phyloP scores from a whole-genome alignment of 2,113 vertebrate genomes.

The Arvicanthis niloticus region DNA sequence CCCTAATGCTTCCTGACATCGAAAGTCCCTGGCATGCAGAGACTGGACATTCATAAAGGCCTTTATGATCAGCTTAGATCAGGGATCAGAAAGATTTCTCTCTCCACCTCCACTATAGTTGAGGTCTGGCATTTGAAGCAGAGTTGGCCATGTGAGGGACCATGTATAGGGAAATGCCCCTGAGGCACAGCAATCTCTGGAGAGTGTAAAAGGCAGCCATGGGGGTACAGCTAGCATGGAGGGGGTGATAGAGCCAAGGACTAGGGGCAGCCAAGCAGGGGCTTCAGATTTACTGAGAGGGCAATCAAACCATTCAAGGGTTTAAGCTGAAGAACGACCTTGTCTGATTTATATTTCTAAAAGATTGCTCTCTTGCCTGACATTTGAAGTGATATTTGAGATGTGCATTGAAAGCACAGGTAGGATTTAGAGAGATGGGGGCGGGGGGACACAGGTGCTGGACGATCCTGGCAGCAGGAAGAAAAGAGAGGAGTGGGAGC shows the following conservation, averaged over 20 bases:
- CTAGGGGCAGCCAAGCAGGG: rapidly evolving
- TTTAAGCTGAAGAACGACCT: neutral
- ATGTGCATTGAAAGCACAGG: conserved; percentile 38
- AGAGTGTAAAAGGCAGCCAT: neutral
- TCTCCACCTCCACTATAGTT: neutral
- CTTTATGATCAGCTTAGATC: neutral
- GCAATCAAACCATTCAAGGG: neutral
- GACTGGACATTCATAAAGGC: rapidly evolving
- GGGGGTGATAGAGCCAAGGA: neutral
- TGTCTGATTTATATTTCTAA: conserved; percentile 18
- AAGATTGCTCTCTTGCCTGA: conserved; percentile 58
- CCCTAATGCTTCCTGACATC: neutral
- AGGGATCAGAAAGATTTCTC: too few species aligned
- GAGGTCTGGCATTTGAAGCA: rapidly evolving
- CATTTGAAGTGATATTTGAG: conserved; percentile 72
- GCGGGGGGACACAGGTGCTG: rapidly evolving
- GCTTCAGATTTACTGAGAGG: neutral
- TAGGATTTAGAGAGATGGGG: conserved; percentile 5
- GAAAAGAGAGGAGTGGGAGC: neutral
- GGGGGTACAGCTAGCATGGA: neutral
- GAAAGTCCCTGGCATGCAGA: neutral
- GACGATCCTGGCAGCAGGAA: rapidly evolving
- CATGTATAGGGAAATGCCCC: neutral
- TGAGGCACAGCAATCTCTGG: neutral
- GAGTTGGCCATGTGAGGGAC: neutral